These are phyloP conservation scores for Geotrupes spiniger DNA, from an alignment of 2,888 invertebrate genomes.

Conservation along the genomic window DNA sequence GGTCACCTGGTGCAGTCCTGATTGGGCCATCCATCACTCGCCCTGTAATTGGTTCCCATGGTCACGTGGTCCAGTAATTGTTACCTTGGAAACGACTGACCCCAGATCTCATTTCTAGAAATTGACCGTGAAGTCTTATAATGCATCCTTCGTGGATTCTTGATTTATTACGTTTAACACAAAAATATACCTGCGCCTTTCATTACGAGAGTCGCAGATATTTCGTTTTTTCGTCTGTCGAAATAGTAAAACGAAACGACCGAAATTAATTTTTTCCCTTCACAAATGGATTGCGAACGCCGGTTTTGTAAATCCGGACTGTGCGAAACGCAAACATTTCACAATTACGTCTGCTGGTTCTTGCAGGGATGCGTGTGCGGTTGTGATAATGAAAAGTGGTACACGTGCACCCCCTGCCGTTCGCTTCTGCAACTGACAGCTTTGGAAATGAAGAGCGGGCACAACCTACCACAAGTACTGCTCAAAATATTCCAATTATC, in stretches of 20 bases:
- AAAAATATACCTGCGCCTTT: slow-evolving; percentile 12
- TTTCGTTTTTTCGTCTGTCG: too few relatives aligned
- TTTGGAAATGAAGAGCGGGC: slow-evolving; percentile 36
- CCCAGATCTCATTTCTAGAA: slow-evolving; percentile 25
- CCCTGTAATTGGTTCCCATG: slow-evolving; percentile 56
- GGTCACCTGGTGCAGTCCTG: slow-evolving; percentile 49
- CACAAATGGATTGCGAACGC: too few relatives aligned
- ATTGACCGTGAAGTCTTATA: slow-evolving; percentile 24
- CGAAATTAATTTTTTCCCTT: too few relatives aligned
- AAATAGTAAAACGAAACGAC: too few relatives aligned
- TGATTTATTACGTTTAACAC: slow-evolving; percentile 22
- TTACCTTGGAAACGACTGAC: slow-evolving; percentile 44
- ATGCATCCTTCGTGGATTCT: slow-evolving; percentile 20
- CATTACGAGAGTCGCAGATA: too few relatives aligned
- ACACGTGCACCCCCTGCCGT: slow-evolving; percentile 32
- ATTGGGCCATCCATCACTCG: slow-evolving; percentile 61
- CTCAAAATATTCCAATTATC: slow-evolving; percentile 32
- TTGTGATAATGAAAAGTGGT: slow-evolving; percentile 27
- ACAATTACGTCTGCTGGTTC: not conserved
- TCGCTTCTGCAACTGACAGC: slow-evolving; percentile 35
- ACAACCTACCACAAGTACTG: slow-evolving; percentile 34
- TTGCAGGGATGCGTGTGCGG: slow-evolving; percentile 19
- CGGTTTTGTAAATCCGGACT: too few relatives aligned
- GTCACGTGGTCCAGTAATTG: slow-evolving; percentile 41
- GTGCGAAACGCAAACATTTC: slow-evolving; percentile 2